Conservation (phyloP, 2,113 vertebrate species). For the Malurus cyaneus region DNA sequence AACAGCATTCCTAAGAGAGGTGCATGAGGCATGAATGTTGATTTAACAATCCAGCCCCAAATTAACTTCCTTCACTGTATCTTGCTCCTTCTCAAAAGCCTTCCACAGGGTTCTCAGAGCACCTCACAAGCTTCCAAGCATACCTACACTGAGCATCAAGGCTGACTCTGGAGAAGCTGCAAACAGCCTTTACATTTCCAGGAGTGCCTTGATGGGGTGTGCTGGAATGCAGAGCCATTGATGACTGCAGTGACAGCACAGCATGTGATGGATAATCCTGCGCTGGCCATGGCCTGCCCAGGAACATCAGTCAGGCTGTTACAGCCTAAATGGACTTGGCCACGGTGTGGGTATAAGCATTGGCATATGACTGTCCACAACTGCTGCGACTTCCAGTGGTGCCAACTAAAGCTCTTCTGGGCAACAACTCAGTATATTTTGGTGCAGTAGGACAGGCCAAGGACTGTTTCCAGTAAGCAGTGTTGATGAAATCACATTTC, state of each 20-base stretch:
- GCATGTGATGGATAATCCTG: background rate
- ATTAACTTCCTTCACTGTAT: background rate
- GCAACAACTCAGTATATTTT: background rate
- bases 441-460: background rate
- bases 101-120: background rate
- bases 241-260: accelerated
- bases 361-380: background rate
- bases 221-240: background rate
- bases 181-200: background rate
- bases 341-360: accelerated
- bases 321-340: background rate
- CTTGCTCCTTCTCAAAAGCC: background rate
- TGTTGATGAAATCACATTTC: background rate
- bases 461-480: background rate
- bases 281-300: background rate
- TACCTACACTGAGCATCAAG: background rate
- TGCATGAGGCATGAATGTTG: background rate
- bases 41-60: background rate
- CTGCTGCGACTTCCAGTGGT: background rate
- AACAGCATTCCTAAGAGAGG: background rate
- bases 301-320: background rate
- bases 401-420: background rate
- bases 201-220: background rate
- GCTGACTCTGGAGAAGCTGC: background rate
- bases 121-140: background rate